Evolutionary conservation across 2,888 invertebrate genomes (phyloP).

Genomic region (Mimumesa dahlbomi): DNA sequence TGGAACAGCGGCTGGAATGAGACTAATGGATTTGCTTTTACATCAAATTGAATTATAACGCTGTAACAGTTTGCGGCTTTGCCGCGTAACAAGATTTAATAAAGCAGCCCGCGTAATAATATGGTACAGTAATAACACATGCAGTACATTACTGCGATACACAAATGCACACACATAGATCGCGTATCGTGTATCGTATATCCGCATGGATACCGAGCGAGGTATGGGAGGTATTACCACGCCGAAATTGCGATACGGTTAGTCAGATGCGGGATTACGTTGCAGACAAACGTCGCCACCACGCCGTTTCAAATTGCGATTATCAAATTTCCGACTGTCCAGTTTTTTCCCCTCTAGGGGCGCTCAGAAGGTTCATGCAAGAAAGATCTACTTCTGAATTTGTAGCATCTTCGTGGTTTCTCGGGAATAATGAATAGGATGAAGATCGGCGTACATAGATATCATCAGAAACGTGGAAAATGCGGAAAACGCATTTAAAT

Average conservation of each 20-base stretch:
- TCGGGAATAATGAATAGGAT: too few relatives aligned
- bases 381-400: too few relatives aligned
- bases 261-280: slow-evolving; percentile 8
- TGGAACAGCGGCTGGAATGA: slow-evolving; percentile 36
- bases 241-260: slow-evolving; percentile 34
- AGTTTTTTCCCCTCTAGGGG: too few relatives aligned
- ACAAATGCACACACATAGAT: slow-evolving; percentile 2
- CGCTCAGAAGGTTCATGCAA: too few relatives aligned
- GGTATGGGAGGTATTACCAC: slow-evolving; percentile 42
- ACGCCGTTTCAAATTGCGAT: too few relatives aligned
- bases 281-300: background rate
- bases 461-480: too few relatives aligned
- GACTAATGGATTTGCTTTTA: slow-evolving; percentile 65
- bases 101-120: slow-evolving; percentile 63
- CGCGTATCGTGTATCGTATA: too few relatives aligned
- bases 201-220: slow-evolving; percentile 25
- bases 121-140: slow-evolving; percentile 57
- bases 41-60: slow-evolving; percentile 64
- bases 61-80: slow-evolving; percentile 63
- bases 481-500: too few relatives aligned
- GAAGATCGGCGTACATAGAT: too few relatives aligned
- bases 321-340: too few relatives aligned
- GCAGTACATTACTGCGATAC: slow-evolving; percentile 53
- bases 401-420: too few relatives aligned
- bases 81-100: slow-evolving; percentile 63